A percentile compares a stretch with the other conserved stretches of the same genome.
Conservation (phyloP, 2,797 vertebrate species). For the Orestias chungarensis region DNA sequence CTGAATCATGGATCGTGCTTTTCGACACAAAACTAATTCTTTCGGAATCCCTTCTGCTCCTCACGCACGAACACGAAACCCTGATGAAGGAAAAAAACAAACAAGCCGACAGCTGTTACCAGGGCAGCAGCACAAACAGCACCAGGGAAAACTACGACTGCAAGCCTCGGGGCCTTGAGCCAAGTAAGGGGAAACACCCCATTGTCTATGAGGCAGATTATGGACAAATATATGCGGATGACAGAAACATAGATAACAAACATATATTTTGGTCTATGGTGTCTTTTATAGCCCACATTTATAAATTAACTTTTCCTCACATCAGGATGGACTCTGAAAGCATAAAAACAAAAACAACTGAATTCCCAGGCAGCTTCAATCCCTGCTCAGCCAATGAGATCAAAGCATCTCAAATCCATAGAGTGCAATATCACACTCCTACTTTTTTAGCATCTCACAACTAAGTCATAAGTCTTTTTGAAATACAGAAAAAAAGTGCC, state of each 20-base stretch:
- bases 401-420: neutral
- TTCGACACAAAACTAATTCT: neutral
- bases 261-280: neutral
- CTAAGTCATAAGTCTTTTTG: conserved; percentile 10
- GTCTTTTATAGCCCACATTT: neutral
- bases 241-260: neutral
- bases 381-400: neutral
- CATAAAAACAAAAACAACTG: neutral
- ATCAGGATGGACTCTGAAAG: neutral
- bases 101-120: conserved; percentile 39
- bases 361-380: neutral
- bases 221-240: neutral
- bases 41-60: conserved; percentile 10
- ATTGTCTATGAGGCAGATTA: conserved; percentile 12
- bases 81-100: conserved; percentile 11
- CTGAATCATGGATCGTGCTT: neutral
- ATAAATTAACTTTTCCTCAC: neutral
- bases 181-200: conserved; percentile 51
- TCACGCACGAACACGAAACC: conserved; percentile 29
- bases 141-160: conserved; percentile 46
- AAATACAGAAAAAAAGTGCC: conserved; percentile 9
- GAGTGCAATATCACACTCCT: neutral
- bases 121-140: conserved; percentile 59
- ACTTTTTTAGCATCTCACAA: neutral
- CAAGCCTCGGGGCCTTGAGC: conserved; percentile 21